A percentile compares a stretch with the other conserved stretches of the same genome.
These are phyloP conservation scores for Stigmatopora nigra DNA, from an alignment of 2,113 vertebrate species.

Conservation along the genomic window DNA sequence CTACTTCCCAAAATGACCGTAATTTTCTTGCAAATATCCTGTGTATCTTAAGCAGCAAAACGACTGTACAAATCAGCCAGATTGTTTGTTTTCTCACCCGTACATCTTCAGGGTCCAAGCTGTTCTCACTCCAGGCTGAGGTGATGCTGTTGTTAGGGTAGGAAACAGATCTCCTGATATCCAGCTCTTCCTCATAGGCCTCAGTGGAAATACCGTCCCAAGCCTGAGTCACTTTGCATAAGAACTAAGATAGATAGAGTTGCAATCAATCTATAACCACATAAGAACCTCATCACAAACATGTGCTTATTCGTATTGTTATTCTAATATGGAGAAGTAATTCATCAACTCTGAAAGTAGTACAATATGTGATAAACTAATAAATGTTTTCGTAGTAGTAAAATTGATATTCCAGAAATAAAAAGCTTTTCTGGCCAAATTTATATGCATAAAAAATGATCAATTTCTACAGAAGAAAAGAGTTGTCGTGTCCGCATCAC, in stretches of 20 bases:
- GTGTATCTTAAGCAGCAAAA: background rate
- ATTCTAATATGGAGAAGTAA: background rate
- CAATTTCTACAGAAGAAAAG: background rate
- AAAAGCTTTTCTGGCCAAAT: background rate
- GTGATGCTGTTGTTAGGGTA: conserved; percentile 97
- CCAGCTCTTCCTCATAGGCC: conserved; percentile 94
- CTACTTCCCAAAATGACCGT: background rate
- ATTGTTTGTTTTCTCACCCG: conserved; percentile 68
- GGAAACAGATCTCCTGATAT: conserved; percentile 93
- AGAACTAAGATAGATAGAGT: conserved; percentile 71
- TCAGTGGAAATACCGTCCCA: conserved; percentile 93
- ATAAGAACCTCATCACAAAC: background rate
- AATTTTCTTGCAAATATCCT: background rate
- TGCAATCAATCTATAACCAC: background rate
- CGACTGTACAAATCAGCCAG: background rate
- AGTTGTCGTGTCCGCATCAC: too few species aligned
- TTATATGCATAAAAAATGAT: conserved; percentile 2
- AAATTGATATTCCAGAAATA: background rate
- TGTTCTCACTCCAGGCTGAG: conserved; percentile 97
- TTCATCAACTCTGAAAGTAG: too few species aligned
- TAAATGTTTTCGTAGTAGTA: background rate
- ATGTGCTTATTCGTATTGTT: background rate
- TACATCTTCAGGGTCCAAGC: conserved; percentile 95
- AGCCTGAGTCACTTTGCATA: conserved; percentile 86
- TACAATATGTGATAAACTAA: too few species aligned